Conservation (phyloP, 2,888 invertebrate genomes). For the Amblyteles armatorius region DNA sequence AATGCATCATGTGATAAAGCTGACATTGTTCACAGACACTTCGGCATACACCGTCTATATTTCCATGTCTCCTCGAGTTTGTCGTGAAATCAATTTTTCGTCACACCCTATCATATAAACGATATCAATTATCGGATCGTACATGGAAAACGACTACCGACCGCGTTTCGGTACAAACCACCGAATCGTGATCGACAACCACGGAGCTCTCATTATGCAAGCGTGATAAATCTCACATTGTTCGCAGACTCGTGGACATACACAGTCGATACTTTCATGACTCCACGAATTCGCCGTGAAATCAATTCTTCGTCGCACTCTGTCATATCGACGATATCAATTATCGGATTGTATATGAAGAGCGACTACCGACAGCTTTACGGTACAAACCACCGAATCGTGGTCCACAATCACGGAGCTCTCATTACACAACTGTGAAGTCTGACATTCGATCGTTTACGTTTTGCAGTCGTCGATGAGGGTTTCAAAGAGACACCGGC, state of each 20-base stretch:
- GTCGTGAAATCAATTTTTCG: too few species aligned
- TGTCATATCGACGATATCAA: too few species aligned
- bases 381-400: background rate
- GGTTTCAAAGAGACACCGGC: background rate
- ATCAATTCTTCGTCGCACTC: too few species aligned
- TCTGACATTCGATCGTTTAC: background rate
- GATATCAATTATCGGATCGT: background rate
- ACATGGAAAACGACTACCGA: too few species aligned
- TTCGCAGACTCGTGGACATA: too few species aligned
- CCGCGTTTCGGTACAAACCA: background rate
- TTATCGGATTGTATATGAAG: too few species aligned
- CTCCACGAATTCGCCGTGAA: too few species aligned
- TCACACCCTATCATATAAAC: too few species aligned
- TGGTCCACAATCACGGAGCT: background rate
- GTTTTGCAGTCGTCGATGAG: background rate
- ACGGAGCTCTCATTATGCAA: background rate
- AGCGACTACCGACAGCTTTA: background rate
- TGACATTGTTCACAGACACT: constrained; percentile 40
- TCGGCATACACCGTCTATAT: background rate
- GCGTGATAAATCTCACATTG: background rate
- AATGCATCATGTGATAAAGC: too few species aligned
- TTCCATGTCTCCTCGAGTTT: background rate
- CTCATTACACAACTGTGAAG: background rate
- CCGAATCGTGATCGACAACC: background rate
- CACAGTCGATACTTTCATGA: too few species aligned